Evolutionary conservation across 2,113 vertebrate species (phyloP).

Genomic region (Leptocoma aspasia): DNA sequence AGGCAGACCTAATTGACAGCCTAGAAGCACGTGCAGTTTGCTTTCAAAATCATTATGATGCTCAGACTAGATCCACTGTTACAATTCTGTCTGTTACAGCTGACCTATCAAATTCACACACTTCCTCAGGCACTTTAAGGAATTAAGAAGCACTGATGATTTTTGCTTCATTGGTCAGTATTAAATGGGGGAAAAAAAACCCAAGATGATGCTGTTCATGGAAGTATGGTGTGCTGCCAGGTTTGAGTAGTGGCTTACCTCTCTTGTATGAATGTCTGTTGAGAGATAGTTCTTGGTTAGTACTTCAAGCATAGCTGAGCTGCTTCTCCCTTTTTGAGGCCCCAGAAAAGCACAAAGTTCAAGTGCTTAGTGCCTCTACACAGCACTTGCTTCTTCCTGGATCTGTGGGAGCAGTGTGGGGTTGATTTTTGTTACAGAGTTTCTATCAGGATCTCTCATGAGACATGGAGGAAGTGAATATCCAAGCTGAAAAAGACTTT

Average conservation of each 20-base stretch:
- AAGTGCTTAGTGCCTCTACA: background rate
- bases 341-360: background rate
- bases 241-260: background rate
- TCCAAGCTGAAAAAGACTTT: background rate
- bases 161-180: background rate
- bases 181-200: background rate
- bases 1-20: background rate
- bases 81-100: background rate
- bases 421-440: background rate
- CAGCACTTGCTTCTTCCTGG: background rate
- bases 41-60: background rate
- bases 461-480: background rate
- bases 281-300: background rate
- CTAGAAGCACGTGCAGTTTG: fast-evolving
- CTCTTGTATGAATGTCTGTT: background rate
- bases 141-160: background rate
- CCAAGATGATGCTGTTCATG: background rate
- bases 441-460: background rate
- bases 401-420: background rate
- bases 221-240: background rate
- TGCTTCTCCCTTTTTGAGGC: background rate
- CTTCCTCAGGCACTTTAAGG: background rate
- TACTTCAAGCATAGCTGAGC: background rate
- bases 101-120: background rate
- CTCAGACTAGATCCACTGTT: background rate